These are phyloP conservation scores for Stegodyphus mimosarum DNA, from an alignment of 1,140 invertebrate species.

Conservation along the genomic window DNA sequence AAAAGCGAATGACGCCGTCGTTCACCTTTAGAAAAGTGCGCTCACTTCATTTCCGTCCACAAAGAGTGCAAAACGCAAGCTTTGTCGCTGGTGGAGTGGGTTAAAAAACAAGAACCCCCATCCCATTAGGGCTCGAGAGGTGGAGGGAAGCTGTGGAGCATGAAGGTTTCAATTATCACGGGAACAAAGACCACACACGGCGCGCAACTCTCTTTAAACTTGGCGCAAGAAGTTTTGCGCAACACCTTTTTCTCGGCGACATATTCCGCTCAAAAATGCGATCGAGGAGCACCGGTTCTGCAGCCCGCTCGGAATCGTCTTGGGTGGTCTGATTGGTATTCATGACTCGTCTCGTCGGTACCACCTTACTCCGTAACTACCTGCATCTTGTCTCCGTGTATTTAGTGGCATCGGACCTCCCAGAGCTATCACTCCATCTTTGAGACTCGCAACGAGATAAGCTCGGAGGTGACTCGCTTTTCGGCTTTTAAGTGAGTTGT, in stretches of 20 bases:
- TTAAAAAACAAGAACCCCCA: slow-evolving; percentile 42
- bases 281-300: background rate
- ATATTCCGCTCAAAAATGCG: slow-evolving; percentile 20
- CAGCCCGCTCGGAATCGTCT: slow-evolving; percentile 8
- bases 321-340: slow-evolving; percentile 59
- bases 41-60: slow-evolving; percentile 13
- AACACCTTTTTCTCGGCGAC: slow-evolving; percentile 31
- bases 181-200: slow-evolving; percentile 53
- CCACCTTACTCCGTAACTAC: slow-evolving; percentile 46
- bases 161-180: slow-evolving; percentile 56
- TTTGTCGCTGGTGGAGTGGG: slow-evolving; percentile 23
- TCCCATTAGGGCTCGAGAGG: slow-evolving; percentile 17
- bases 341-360: slow-evolving; percentile 41
- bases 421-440: slow-evolving; percentile 40
- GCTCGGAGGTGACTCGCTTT: slow-evolving; percentile 16
- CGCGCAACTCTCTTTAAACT: slow-evolving; percentile 6
- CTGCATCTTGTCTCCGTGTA: slow-evolving; percentile 55
- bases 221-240: slow-evolving; percentile 10
- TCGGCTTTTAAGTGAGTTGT: slow-evolving; percentile 45
- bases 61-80: slow-evolving; percentile 24
- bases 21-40: background rate
- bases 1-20: slow-evolving; percentile 2
- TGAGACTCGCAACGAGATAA: background rate
- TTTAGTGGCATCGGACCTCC: slow-evolving; percentile 51
- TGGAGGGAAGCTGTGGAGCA: slow-evolving; percentile 13